A percentile compares a stretch with the other conserved stretches of the same genome.
Evolutionary conservation across 2,888 invertebrate genomes (phyloP).

Genomic region (Griposia aprilina): DNA sequence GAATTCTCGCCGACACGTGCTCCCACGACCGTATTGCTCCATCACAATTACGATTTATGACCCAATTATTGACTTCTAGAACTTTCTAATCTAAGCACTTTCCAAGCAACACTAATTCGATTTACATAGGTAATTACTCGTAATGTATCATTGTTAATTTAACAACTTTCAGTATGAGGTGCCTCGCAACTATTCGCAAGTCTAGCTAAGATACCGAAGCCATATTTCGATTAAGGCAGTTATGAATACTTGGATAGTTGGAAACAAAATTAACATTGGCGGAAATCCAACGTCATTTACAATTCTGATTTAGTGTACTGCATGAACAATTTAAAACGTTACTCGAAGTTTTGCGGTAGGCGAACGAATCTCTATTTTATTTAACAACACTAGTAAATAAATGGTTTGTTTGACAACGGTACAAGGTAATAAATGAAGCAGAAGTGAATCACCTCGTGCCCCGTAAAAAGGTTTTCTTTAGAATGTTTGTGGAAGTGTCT

Average conservation of each 20-base stretch:
- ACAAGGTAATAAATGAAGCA: conserved; percentile 73
- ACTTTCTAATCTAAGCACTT: conserved; percentile 64
- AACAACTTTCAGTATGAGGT: conserved; percentile 36
- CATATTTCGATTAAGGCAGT: conserved; percentile 79
- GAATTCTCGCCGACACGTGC: conserved; percentile 81
- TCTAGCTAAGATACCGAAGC: conserved; percentile 70
- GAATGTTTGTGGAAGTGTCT: conserved; percentile 78
- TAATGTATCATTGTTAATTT: conserved; percentile 36
- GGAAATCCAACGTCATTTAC: conserved; percentile 85
- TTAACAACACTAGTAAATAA: conserved; percentile 67
- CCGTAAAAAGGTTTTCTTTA: conserved; percentile 77
- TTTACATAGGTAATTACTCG: conserved; percentile 53
- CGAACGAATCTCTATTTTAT: conserved; percentile 64
- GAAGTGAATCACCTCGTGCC: conserved; percentile 73
- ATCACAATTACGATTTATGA: conserved; percentile 69
- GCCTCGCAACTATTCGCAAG: conserved; percentile 49
- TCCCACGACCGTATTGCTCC: conserved; percentile 68
- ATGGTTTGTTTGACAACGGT: conserved; percentile 73
- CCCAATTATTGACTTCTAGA: conserved; percentile 76
- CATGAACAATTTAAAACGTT: conserved; percentile 82
- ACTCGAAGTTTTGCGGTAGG: conserved; percentile 70
- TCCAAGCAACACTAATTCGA: conserved; percentile 56
- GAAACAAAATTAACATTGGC: conserved; percentile 86
- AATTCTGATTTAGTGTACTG: conserved; percentile 84
- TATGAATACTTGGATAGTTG: conserved; percentile 79